Percentiles rank a stretch among this genome's conserved stretches.
Evolutionary conservation across 2,113 vertebrate genomes (phyloP).

Genomic region (Daphoenositta chrysoptera): DNA sequence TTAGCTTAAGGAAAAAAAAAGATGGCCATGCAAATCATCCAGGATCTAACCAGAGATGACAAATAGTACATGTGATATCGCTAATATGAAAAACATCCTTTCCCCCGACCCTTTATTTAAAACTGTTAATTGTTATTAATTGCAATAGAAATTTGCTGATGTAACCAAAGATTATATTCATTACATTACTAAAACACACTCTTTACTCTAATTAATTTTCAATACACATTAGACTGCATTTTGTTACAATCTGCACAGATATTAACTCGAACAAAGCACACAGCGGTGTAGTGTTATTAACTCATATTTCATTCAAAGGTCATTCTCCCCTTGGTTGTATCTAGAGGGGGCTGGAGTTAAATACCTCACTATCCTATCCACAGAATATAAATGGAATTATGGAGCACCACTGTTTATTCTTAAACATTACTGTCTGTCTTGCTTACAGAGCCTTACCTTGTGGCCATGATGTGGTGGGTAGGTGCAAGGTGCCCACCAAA

Average conservation of each 20-base stretch:
- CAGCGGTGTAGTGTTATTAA: slow-evolving; percentile 36
- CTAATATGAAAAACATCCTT: not conserved
- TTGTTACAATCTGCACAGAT: slow-evolving; percentile 31
- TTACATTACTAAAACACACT: slow-evolving; percentile 1
- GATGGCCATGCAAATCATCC: slow-evolving; percentile 4
- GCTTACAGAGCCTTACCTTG: not conserved
- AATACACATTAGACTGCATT: slow-evolving; percentile 58
- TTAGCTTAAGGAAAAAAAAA: slow-evolving; percentile 39
- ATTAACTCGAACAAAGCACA: slow-evolving; percentile 42
- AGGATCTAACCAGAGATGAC: slow-evolving; percentile 16
- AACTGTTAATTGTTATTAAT: slow-evolving; percentile 52
- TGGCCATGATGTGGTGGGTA: too few relatives aligned
- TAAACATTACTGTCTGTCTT: not conserved
- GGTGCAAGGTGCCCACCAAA: not conserved
- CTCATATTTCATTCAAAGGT: slow-evolving; percentile 65
- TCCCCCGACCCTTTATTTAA: slow-evolving; percentile 20
- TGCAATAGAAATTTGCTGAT: slow-evolving; percentile 51
- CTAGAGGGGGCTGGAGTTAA: slow-evolving; percentile 19
- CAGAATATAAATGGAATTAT: slow-evolving; percentile 3
- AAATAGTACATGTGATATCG: not conserved
- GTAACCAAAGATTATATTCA: slow-evolving; percentile 34
- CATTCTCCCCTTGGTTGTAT: slow-evolving; percentile 39
- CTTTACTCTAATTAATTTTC: slow-evolving; percentile 57
- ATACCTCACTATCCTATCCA: not conserved
- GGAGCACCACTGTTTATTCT: not conserved